Evolutionary conservation across 2,888 invertebrate genomes (phyloP).

Genomic region (Epinotia brunnichana): DNA sequence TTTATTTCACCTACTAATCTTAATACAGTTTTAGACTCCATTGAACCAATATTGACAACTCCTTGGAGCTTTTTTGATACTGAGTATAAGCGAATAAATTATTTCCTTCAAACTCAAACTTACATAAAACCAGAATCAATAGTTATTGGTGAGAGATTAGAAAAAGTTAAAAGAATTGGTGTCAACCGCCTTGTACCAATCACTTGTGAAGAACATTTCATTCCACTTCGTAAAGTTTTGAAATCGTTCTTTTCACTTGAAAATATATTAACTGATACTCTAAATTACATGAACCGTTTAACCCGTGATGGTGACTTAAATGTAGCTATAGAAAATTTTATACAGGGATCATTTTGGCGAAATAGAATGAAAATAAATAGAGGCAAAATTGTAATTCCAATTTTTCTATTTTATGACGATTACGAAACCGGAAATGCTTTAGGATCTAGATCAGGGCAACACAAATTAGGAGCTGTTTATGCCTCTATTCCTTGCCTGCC

Average conservation of each 20-base stretch:
- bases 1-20: background rate
- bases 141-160: slow-evolving; percentile 37
- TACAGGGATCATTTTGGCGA: slow-evolving; percentile 15
- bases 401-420: slow-evolving; percentile 13
- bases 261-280: background rate
- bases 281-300: slow-evolving; percentile 6
- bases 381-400: slow-evolving; percentile 14
- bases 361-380: background rate
- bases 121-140: slow-evolving; percentile 26
- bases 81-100: slow-evolving; percentile 31
- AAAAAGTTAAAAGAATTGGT: background rate
- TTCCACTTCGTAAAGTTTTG: background rate
- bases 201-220: slow-evolving; percentile 6
- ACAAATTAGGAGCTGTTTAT: slow-evolving; percentile 44
- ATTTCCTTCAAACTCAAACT: slow-evolving; percentile 25
- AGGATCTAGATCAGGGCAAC: slow-evolving; percentile 12
- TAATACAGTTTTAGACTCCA: background rate
- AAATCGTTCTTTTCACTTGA: slow-evolving; percentile 6
- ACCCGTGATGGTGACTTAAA: background rate
- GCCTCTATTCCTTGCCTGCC: slow-evolving; percentile 45
- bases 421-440: slow-evolving; percentile 16
- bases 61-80: slow-evolving; percentile 20
- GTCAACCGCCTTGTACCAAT: background rate
- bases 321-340: slow-evolving; percentile 13
- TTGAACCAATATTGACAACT: background rate